Percentiles rank a stretch among this genome's conserved stretches.
Evolutionary conservation across 2,797 vertebrate genomes (phyloP).

Genomic region (Sparus aurata): DNA sequence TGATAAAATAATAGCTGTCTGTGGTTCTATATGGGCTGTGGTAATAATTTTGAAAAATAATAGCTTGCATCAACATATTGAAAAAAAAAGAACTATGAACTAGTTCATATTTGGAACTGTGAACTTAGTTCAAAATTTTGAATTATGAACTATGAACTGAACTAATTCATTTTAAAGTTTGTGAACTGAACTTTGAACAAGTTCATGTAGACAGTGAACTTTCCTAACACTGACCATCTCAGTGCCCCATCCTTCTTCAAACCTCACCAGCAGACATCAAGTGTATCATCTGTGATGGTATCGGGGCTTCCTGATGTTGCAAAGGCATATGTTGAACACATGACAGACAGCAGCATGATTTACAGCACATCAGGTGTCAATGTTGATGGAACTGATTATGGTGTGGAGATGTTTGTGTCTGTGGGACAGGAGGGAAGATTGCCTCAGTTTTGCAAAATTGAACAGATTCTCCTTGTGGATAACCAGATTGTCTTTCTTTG

Average conservation of each 20-base stretch:
- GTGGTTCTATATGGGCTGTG: too few relatives aligned
- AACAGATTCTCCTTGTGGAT: slow-evolving; percentile 11
- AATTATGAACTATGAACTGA: too few relatives aligned
- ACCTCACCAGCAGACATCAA: slow-evolving; percentile 23
- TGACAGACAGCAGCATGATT: neutral
- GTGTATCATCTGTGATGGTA: slow-evolving; percentile 4
- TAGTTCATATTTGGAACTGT: too few relatives aligned
- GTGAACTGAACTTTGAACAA: too few relatives aligned
- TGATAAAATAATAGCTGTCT: too few relatives aligned
- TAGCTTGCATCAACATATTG: too few relatives aligned
- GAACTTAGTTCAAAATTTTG: too few relatives aligned
- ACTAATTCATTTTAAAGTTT: too few relatives aligned
- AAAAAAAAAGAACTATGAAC: too few relatives aligned
- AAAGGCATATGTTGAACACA: neutral
- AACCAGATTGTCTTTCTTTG: neutral
- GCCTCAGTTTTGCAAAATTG: slow-evolving; percentile 5
- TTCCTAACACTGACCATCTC: too few relatives aligned
- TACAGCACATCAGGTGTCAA: slow-evolving; percentile 9
- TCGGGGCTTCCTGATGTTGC: neutral
- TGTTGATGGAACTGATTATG: slow-evolving; percentile 24
- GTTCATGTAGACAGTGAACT: too few relatives aligned
- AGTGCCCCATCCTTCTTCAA: slow-evolving; percentile 12
- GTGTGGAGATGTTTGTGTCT: slow-evolving; percentile 9
- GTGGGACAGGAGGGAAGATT: slow-evolving; percentile 16
- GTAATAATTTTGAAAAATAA: too few relatives aligned